phyloP scores from a whole-genome alignment of 2,888 invertebrate species.

The Cecidostiba fungosa region DNA sequence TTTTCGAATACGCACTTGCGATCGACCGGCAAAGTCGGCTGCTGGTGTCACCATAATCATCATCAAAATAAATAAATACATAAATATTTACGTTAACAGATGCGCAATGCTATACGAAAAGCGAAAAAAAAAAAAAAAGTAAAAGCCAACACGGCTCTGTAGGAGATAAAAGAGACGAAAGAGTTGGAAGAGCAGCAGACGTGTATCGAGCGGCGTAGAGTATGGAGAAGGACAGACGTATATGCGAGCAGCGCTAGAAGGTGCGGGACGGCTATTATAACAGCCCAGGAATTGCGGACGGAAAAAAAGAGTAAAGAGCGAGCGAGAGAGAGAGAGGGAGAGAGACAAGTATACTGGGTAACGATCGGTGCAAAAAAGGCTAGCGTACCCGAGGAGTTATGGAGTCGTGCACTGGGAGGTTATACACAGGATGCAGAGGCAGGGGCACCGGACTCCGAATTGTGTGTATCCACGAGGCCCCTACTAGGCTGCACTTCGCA shows the following conservation, averaged over 20 bases:
- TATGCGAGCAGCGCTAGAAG: background rate
- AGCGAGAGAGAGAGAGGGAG: background rate
- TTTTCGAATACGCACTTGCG: background rate
- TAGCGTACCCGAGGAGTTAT: background rate
- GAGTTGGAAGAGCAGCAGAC: background rate
- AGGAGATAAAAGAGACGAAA: background rate
- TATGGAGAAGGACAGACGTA: background rate
- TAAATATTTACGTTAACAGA: background rate
- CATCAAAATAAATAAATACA: background rate
- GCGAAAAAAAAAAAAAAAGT: background rate
- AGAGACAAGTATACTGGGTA: background rate
- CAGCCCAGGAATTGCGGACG: background rate
- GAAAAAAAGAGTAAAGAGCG: background rate
- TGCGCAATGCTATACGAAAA: background rate
- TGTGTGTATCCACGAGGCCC: background rate
- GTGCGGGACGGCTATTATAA: too few species aligned
- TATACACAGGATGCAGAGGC: background rate
- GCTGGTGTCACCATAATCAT: background rate
- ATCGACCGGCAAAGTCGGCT: background rate
- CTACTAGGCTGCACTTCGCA: background rate
- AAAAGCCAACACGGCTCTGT: background rate
- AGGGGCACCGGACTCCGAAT: background rate
- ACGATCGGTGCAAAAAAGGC: background rate
- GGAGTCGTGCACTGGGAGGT: background rate
- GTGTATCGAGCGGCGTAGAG: conserved; percentile 3